phyloP scores from a whole-genome alignment of 2,888 invertebrate species.

The Apomyelois bistriatella region DNA sequence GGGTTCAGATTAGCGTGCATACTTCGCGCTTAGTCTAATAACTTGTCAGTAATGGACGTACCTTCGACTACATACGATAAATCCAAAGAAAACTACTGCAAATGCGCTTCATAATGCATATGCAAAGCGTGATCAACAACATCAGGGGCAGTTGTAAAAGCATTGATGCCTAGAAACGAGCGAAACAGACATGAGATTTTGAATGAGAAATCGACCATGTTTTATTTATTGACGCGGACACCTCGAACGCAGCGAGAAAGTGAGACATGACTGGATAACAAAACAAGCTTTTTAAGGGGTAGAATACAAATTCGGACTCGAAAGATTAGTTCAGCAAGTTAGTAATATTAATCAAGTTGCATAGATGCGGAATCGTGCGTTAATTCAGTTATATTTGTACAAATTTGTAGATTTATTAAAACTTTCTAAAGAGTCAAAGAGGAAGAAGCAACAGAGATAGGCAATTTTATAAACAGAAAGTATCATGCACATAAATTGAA shows the following conservation, averaged over 20 bases:
- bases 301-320: conserved; percentile 26
- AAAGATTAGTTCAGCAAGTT: conserved; percentile 50
- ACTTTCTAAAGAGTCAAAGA: conserved; percentile 34
- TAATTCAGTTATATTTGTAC: conserved; percentile 32
- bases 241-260: conserved; percentile 26
- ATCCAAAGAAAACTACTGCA: conserved; percentile 82
- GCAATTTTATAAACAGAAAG: conserved; percentile 22
- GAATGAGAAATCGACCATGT: conserved; percentile 32
- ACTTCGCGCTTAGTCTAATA: conserved; percentile 57
- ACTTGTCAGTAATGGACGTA: conserved; percentile 77
- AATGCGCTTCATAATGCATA: conserved; percentile 81
- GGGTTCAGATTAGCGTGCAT: conserved; percentile 53
- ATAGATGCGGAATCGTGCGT: conserved; percentile 49
- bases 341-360: conserved; percentile 59
- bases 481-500: background rate
- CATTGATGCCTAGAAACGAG: conserved; percentile 80
- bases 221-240: conserved; percentile 34
- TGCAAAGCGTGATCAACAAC: conserved; percentile 82
- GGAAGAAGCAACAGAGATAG: conserved; percentile 29
- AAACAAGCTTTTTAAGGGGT: conserved; percentile 23
- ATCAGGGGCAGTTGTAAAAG: conserved; percentile 80
- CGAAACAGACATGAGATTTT: conserved; percentile 67
- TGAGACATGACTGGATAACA: conserved; percentile 33
- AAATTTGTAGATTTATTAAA: background rate
- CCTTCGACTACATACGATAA: conserved; percentile 80